Conservation (phyloP, 1,140 invertebrate species). For the Potamilus streckersoni region DNA sequence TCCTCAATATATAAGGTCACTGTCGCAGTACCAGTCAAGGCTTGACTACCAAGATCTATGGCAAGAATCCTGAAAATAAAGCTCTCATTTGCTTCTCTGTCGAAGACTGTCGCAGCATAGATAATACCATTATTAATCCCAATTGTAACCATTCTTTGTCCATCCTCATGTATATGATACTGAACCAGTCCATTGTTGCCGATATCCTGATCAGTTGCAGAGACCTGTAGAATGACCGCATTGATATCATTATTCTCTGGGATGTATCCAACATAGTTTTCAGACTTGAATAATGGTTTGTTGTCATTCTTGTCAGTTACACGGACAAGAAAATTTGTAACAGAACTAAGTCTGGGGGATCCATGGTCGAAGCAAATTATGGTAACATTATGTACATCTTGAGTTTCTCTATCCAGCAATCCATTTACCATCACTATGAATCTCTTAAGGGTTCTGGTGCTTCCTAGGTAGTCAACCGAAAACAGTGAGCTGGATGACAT, state of each 20-base stretch:
- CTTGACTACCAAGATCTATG: conserved; percentile 72
- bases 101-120: conserved; percentile 34
- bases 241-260: conserved; percentile 86
- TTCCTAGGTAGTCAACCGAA: conserved; percentile 15
- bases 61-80: conserved; percentile 43
- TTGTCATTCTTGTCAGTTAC: conserved; percentile 71
- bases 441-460: conserved; percentile 14
- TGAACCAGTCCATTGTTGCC: conserved; percentile 88
- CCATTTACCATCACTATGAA: conserved; percentile 36
- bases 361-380: conserved; percentile 50
- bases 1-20: conserved; percentile 74
- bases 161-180: conserved; percentile 71
- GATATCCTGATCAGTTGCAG: conserved; percentile 87
- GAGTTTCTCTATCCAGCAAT: conserved; percentile 43
- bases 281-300: conserved; percentile 82
- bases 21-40: conserved; percentile 40
- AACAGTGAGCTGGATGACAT: conserved; percentile 23
- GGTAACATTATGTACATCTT: conserved; percentile 32
- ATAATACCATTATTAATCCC: conserved; percentile 47
- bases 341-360: conserved; percentile 37
- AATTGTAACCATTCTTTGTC: conserved; percentile 38
- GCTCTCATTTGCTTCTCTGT: conserved; percentile 40
- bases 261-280: conserved; percentile 81
- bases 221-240: conserved; percentile 75
- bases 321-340: conserved; percentile 36